Conservation (phyloP, 2,797 vertebrate species). For the Chromis chromis region DNA sequence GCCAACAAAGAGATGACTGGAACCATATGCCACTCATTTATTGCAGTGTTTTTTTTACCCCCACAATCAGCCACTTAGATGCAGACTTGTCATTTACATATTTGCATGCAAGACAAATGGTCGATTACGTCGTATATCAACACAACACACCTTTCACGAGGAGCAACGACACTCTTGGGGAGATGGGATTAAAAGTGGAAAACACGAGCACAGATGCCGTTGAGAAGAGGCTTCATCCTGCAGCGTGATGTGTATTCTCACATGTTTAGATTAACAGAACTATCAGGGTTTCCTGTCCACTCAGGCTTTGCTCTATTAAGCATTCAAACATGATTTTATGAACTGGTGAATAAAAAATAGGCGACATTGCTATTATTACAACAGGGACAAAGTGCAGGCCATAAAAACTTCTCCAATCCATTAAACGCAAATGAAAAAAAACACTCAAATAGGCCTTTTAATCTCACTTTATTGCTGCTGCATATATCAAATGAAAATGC, state of each 20-base stretch:
- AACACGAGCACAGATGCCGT: slow-evolving; percentile 3
- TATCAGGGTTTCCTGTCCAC: neutral
- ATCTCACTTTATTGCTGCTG: slow-evolving; percentile 70
- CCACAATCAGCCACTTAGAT: slow-evolving; percentile 69
- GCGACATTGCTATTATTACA: slow-evolving; percentile 52
- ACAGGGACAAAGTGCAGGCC: slow-evolving; percentile 57
- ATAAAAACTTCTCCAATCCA: slow-evolving; percentile 76
- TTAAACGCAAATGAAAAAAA: slow-evolving; percentile 61
- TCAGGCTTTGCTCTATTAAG: slow-evolving; percentile 38
- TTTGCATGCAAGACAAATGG: slow-evolving; percentile 73
- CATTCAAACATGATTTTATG: slow-evolving; percentile 60
- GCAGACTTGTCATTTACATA: slow-evolving; percentile 78
- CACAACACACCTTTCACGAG: slow-evolving; percentile 7
- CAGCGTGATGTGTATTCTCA: neutral
- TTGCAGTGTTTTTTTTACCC: slow-evolving; percentile 49
- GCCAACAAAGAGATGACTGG: slow-evolving; percentile 76
- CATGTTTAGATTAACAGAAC: slow-evolving; percentile 9
- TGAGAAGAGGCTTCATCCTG: slow-evolving; percentile 11
- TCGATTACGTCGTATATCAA: slow-evolving; percentile 59
- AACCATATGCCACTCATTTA: slow-evolving; percentile 83
- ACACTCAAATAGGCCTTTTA: slow-evolving; percentile 68
- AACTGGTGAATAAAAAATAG: slow-evolving; percentile 49
- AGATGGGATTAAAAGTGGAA: slow-evolving; percentile 14
- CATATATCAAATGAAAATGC: slow-evolving; percentile 71
- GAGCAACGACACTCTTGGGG: slow-evolving; percentile 6